Conservation (phyloP, 2,797 vertebrate genomes). For the Hippoglossus hippoglossus region DNA sequence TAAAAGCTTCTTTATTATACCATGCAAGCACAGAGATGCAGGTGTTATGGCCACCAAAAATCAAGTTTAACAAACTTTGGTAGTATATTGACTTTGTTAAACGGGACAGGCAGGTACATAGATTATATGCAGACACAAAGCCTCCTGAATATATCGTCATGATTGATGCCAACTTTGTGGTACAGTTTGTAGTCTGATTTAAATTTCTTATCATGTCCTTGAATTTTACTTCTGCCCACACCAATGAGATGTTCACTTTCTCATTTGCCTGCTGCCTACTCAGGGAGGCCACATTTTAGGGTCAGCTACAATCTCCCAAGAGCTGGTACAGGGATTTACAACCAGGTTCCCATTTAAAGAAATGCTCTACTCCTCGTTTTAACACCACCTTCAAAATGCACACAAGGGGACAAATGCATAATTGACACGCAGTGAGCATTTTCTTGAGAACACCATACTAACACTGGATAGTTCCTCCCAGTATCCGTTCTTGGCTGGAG, state of each 20-base stretch:
- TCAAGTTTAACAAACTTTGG: not conserved
- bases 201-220: not conserved
- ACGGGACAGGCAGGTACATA: too few species aligned
- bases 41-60: not conserved
- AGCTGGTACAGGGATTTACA: constrained; percentile 1
- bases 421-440: too few species aligned
- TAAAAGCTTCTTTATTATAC: not conserved
- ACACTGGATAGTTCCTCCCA: too few species aligned
- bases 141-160: too few species aligned
- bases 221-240: not conserved
- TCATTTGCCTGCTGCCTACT: not conserved
- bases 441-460: too few species aligned
- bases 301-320: not conserved
- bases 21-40: not conserved
- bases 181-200: not conserved
- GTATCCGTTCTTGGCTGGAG: too few species aligned
- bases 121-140: too few species aligned
- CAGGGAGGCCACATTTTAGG: constrained; percentile 8
- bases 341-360: not conserved
- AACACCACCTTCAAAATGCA: too few species aligned
- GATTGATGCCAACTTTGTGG: too few species aligned
- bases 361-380: too few species aligned
- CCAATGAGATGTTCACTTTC: not conserved
- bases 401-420: too few species aligned
- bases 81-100: not conserved